Evolutionary conservation across 1,140 invertebrate genomes (phyloP).

Genomic region (Drosophila melanogaster): DNA sequence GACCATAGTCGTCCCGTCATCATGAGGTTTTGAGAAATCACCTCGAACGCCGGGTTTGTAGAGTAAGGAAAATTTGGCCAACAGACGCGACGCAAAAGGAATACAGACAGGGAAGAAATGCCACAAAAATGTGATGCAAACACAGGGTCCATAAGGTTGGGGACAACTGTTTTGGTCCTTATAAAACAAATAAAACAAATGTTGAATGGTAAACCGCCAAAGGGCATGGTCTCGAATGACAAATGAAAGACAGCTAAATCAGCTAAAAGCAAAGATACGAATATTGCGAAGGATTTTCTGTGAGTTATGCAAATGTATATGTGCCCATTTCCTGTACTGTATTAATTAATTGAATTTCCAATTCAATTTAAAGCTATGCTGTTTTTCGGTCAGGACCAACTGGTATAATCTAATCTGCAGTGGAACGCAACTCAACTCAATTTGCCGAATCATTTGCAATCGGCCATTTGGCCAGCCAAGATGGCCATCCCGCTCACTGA

Average conservation of each 20-base stretch:
- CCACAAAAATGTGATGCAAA: conserved; percentile 1
- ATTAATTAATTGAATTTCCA: conserved; percentile 31
- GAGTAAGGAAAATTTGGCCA: conserved; percentile 17
- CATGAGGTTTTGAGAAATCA: neutral
- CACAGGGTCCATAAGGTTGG: neutral
- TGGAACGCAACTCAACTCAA: conserved; percentile 22
- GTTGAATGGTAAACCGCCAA: conserved; percentile 5
- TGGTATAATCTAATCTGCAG: conserved; percentile 23
- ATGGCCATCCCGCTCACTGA: conserved; percentile 9
- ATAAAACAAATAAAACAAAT: conserved; percentile 14
- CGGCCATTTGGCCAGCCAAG: conserved; percentile 38
- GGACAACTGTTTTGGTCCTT: neutral
- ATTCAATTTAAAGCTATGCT: conserved; percentile 22
- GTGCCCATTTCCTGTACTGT: neutral
- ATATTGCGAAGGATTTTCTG: conserved; percentile 2
- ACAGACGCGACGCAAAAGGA: conserved; percentile 31
- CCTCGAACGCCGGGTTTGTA: neutral
- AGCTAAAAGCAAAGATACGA: conserved; percentile 3
- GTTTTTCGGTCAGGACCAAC: neutral
- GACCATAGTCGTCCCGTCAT: conserved; percentile 10
- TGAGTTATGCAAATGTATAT: conserved; percentile 26
- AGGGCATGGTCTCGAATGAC: conserved; percentile 16
- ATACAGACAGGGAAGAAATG: conserved; percentile 5
- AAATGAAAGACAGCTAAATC: conserved; percentile 38
- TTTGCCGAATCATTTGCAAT: conserved; percentile 45